phyloP scores from a whole-genome alignment of 2,888 invertebrate genomes.

The Dryobotodes eremita region DNA sequence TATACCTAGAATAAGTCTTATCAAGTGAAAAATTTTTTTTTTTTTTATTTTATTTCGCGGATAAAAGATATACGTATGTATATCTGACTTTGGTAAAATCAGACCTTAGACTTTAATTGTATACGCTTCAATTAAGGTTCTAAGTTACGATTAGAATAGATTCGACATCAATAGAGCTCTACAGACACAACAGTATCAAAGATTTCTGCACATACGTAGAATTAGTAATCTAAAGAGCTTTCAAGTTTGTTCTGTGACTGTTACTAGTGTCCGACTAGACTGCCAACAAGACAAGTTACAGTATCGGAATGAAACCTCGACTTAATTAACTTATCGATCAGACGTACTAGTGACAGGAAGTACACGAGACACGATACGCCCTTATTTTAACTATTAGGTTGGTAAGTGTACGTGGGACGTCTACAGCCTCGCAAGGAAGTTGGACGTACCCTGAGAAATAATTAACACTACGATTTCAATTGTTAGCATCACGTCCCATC shows the following conservation, averaged over 20 bases:
- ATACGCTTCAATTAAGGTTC: not conserved
- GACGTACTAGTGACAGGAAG: slow-evolving; percentile 8
- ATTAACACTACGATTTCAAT: slow-evolving; percentile 14
- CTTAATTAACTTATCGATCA: slow-evolving; percentile 35
- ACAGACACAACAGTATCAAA: not conserved
- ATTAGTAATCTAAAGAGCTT: not conserved
- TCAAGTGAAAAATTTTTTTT: no score
- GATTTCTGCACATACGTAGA: not conserved
- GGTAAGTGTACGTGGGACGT: not conserved
- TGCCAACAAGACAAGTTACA: slow-evolving; percentile 19
- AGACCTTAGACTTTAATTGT: not conserved
- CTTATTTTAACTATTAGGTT: slow-evolving; percentile 14
- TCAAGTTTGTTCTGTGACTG: not conserved
- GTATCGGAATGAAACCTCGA: slow-evolving; percentile 7
- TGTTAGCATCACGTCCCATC: slow-evolving; percentile 5
- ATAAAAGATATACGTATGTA: no score
- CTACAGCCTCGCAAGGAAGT: slow-evolving; percentile 11
- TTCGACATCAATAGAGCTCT: not conserved
- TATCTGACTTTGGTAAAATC: no score
- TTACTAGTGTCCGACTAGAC: slow-evolving; percentile 1
- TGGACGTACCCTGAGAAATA: slow-evolving; percentile 3
- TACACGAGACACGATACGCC: slow-evolving; percentile 5
- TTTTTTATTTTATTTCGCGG: no score
- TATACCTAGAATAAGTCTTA: no score
- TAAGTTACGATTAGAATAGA: not conserved